A percentile compares a stretch with the other conserved stretches of the same genome.
Conservation (phyloP, 2,797 vertebrate genomes). For the Tarsius wallacei region DNA sequence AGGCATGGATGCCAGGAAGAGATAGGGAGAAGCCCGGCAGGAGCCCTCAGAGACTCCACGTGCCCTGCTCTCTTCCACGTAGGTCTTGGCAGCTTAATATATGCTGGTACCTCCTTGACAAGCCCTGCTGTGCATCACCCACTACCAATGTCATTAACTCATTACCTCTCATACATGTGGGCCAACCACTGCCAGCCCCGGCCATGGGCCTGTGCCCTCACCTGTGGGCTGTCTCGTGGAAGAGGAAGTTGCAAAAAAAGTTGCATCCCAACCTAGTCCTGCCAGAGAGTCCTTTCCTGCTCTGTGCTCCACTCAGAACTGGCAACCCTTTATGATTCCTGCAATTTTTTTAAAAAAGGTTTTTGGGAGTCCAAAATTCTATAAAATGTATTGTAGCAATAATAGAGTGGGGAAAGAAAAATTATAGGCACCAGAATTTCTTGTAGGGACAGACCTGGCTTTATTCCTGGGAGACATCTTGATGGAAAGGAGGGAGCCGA, state of each 20-base stretch:
- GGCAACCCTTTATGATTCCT: not conserved
- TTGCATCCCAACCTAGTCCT: not conserved
- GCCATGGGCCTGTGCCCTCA: not conserved
- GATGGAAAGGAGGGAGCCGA: not conserved
- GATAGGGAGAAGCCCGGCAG: not conserved
- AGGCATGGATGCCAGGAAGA: not conserved
- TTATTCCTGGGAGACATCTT: not conserved
- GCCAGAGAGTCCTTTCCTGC: not conserved
- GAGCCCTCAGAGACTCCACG: not conserved
- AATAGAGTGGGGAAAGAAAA: not conserved
- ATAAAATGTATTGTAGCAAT: not conserved
- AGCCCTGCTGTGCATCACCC: not conserved
- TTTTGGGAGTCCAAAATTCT: not conserved
- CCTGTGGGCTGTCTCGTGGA: not conserved
- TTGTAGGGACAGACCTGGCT: not conserved
- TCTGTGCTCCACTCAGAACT: not conserved
- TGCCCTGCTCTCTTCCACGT: not conserved
- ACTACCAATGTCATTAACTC: slow-evolving; percentile 10
- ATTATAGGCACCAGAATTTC: not conserved
- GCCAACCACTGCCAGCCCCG: not conserved
- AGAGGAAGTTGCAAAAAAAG: not conserved
- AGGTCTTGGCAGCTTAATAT: not conserved
- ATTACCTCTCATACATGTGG: slow-evolving; percentile 7
- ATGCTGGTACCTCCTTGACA: not conserved
- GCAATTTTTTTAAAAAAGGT: not conserved